These are phyloP conservation scores for Lydus trimaculatus DNA, from an alignment of 2,888 invertebrate genomes.

Conservation along the genomic window DNA sequence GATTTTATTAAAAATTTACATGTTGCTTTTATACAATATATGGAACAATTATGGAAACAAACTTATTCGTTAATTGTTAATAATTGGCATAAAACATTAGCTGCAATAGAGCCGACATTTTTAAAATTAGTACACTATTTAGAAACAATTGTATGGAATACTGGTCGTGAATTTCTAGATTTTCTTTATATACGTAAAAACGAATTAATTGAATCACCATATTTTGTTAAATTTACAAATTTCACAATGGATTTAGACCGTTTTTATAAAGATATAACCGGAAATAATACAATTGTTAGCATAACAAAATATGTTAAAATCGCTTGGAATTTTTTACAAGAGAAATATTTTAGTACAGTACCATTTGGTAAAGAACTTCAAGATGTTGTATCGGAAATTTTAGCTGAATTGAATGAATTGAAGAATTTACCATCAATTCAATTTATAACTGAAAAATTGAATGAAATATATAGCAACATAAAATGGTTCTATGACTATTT, in stretches of 20 bases:
- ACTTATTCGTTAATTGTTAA: constrained; percentile 69
- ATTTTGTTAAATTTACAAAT: constrained; percentile 80
- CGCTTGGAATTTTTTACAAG: constrained; percentile 71
- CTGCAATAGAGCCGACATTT: constrained; percentile 79
- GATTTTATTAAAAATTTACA: constrained; percentile 80
- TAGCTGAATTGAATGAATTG: constrained; percentile 68
- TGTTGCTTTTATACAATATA: constrained; percentile 71
- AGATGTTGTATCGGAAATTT: constrained; percentile 69
- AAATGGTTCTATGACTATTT: constrained; percentile 81
- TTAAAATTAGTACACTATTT: constrained; percentile 78
- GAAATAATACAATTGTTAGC: constrained; percentile 80
- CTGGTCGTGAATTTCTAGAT: constrained; percentile 77
- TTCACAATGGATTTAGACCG: constrained; percentile 83
- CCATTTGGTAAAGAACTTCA: constrained; percentile 74
- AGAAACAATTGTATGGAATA: constrained; percentile 76
- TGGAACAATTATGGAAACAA: constrained; percentile 78
- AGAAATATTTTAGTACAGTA: constrained; percentile 71
- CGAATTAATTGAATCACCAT: constrained; percentile 81
- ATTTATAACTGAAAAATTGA: constrained; percentile 64
- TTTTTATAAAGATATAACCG: constrained; percentile 78
- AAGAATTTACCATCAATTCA: constrained; percentile 69
- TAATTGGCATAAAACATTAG: constrained; percentile 77
- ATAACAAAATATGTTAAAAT: constrained; percentile 77
- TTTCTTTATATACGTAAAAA: constrained; percentile 82
- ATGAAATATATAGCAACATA: constrained; percentile 69